Evolutionary conservation across 2,113 vertebrate genomes (phyloP).

Genomic region (Hystrix cristata): DNA sequence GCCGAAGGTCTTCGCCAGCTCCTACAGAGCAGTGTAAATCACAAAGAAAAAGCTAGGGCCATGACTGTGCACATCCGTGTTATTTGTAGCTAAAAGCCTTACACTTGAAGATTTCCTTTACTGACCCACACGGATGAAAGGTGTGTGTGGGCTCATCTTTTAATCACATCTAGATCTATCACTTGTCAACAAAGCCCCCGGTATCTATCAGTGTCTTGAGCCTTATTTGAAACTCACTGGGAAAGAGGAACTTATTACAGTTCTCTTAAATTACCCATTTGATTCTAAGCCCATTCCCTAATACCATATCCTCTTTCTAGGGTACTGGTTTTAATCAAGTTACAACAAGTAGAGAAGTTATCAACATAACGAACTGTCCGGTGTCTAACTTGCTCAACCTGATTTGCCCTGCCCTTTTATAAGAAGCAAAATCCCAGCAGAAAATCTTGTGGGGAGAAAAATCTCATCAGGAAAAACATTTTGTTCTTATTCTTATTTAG

Average conservation of each 20-base stretch:
- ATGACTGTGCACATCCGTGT: fast-evolving
- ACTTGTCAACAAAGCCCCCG: neutral
- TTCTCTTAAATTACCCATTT: neutral
- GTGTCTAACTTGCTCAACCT: neutral
- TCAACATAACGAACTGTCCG: neutral
- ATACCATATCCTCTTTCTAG: neutral
- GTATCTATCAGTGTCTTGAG: neutral
- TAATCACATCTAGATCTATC: neutral
- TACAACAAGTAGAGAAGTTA: neutral
- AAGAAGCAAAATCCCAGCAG: neutral
- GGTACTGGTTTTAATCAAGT: neutral
- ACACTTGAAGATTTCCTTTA: neutral
- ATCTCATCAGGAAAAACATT: neutral
- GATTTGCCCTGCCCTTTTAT: neutral
- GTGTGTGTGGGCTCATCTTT: neutral
- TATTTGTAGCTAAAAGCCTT: neutral
- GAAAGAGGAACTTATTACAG: neutral
- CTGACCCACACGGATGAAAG: neutral
- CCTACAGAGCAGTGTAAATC: neutral
- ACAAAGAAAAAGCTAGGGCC: neutral
- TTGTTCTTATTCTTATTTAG: neutral
- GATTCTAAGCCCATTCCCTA: neutral
- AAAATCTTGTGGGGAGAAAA: neutral
- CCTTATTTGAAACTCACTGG: neutral
- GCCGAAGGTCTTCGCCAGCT: neutral